phyloP scores from a whole-genome alignment of 2,888 invertebrate genomes.

The Acheta domesticus region DNA sequence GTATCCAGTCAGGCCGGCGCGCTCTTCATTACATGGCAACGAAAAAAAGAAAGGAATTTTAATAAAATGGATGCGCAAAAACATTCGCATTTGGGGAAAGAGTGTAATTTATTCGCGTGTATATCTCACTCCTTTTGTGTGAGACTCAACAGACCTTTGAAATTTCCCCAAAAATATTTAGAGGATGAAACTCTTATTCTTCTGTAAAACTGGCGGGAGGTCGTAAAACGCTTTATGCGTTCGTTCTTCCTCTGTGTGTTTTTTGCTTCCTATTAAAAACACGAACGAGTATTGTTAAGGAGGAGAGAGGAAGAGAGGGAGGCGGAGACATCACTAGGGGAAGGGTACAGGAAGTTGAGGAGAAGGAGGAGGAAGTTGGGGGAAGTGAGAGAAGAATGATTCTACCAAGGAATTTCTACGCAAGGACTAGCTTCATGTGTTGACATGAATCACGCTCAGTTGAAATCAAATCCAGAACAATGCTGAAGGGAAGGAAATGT shows the following conservation, averaged over 20 bases:
- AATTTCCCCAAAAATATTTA: slow-evolving; percentile 18
- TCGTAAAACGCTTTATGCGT: slow-evolving; percentile 7
- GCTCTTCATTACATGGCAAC: not conserved
- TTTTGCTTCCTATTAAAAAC: not conserved
- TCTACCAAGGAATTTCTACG: not conserved
- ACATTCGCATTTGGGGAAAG: not conserved
- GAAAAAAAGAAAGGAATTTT: not conserved
- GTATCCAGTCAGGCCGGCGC: too few species aligned
- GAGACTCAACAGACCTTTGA: slow-evolving; percentile 18
- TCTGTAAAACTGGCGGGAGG: not conserved
- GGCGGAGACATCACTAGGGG: not conserved
- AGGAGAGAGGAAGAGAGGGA: not conserved
- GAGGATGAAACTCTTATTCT: not conserved
- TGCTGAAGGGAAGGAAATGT: not conserved
- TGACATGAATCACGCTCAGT: not conserved
- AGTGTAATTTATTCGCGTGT: slow-evolving; percentile 4
- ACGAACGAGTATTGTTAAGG: slow-evolving; percentile 18
- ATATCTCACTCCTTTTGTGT: slow-evolving; percentile 11
- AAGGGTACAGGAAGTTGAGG: not conserved
- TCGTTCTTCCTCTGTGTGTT: slow-evolving; percentile 18
- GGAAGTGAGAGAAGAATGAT: not conserved
- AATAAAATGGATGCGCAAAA: slow-evolving; percentile 5
- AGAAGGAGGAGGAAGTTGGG: not conserved
- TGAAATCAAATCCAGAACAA: not conserved
- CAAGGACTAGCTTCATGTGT: not conserved